Conservation (phyloP, 1,140 invertebrate genomes). For the Drosophila parvula region DNA sequence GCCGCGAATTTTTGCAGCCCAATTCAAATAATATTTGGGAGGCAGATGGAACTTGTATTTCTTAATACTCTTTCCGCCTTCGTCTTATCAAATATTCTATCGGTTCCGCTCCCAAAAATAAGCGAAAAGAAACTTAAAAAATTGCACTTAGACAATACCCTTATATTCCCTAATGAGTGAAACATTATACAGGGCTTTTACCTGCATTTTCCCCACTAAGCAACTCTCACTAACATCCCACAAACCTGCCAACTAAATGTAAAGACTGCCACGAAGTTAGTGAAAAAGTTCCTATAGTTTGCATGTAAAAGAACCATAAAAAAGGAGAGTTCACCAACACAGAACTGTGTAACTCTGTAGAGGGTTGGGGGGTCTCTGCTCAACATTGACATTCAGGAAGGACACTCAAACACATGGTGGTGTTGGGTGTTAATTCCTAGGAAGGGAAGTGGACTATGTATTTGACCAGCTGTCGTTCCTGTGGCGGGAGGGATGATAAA, state of each 20-base stretch:
- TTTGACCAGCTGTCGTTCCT: conserved; percentile 32
- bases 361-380: conserved; percentile 8
- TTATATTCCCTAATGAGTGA: too few species aligned
- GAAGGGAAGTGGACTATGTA: conserved; percentile 10
- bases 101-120: too few species aligned
- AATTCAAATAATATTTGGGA: conserved; percentile 31
- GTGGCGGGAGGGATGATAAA: conserved; percentile 8
- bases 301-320: conserved; percentile 73
- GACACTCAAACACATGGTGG: conserved; percentile 24
- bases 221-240: background rate
- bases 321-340: conserved; percentile 29
- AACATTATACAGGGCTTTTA: too few species aligned
- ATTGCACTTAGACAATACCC: too few species aligned
- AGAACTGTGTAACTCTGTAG: conserved; percentile 11
- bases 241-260: background rate
- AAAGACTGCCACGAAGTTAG: background rate
- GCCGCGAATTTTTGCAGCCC: conserved; percentile 58
- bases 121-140: too few species aligned
- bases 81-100: too few species aligned
- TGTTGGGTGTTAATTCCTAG: conserved; percentile 1
- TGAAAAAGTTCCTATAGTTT: conserved; percentile 22
- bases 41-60: background rate
- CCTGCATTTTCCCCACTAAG: too few species aligned
- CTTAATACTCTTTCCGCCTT: conserved; percentile 5
- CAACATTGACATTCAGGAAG: conserved; percentile 55